Conservation (phyloP, 92 coral and sea anemone species). For the Epizoanthus ramosus region DNA sequence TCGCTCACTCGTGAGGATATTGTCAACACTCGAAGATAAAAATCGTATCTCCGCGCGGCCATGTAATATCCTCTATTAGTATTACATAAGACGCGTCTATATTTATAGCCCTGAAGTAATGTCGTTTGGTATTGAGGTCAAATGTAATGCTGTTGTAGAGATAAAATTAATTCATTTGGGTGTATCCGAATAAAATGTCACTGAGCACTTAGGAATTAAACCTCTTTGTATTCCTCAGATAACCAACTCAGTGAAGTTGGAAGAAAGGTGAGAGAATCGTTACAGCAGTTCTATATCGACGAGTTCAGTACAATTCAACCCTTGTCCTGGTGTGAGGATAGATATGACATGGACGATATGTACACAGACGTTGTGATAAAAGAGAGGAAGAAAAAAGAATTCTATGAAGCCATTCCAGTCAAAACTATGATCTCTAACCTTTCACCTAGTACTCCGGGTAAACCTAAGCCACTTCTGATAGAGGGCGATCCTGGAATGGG, state of each 20-base stretch:
- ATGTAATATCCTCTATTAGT: too few species aligned
- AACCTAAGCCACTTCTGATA: background rate
- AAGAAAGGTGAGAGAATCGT: background rate
- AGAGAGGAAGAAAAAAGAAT: background rate
- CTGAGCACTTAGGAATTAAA: too few species aligned
- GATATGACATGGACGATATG: background rate
- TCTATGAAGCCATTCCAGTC: background rate
- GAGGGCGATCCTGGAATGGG: slow-evolving; percentile 8
- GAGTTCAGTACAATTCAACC: background rate
- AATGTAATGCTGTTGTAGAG: too few species aligned
- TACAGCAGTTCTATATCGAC: background rate
- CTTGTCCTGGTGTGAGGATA: background rate
- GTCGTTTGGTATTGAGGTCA: too few species aligned
- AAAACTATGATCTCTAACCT: background rate
- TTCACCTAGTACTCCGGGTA: background rate
- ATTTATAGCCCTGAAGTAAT: too few species aligned
- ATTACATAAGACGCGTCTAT: too few species aligned
- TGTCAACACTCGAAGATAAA: too few species aligned
- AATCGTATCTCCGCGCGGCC: too few species aligned
- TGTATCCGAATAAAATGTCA: too few species aligned
- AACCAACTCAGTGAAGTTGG: background rate
- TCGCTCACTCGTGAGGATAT: too few species aligned
- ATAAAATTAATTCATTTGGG: too few species aligned
- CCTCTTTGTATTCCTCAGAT: too few species aligned
- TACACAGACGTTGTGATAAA: background rate